phyloP scores from a whole-genome alignment of 2,113 vertebrate genomes.

The Panthera leo region DNA sequence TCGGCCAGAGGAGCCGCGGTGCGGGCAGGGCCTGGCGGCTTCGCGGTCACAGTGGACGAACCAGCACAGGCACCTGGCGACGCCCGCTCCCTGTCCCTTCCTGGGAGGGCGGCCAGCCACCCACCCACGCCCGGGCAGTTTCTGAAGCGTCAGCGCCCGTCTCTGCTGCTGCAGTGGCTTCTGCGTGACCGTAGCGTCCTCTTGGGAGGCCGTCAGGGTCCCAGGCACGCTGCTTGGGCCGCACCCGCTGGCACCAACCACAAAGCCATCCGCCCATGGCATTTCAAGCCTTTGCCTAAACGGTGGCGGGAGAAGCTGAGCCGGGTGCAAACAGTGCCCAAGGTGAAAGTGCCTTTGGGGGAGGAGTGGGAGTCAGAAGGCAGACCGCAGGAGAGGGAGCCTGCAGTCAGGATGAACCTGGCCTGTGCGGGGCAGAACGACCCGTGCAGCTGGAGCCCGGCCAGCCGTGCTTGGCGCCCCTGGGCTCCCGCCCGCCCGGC shows the following conservation, averaged over 20 bases:
- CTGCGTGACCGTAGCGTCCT: neutral
- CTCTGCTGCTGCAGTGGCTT: neutral
- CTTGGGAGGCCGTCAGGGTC: neutral
- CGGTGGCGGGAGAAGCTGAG: neutral
- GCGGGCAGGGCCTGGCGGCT: neutral
- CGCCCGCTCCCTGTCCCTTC: neutral
- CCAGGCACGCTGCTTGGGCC: neutral
- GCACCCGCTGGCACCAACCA: neutral
- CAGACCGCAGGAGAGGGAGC: neutral
- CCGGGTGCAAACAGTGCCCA: no score
- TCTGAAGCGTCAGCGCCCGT: no score
- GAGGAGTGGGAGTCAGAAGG: no score
- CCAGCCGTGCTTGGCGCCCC: neutral
- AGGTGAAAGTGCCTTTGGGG: neutral
- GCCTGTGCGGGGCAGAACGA: no score
- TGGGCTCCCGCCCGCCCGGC: neutral
- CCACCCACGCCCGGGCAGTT: accelerated
- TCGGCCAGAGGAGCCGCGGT: accelerated
- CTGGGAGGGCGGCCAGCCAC: no score
- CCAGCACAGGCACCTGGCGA: neutral
- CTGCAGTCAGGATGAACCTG: neutral
- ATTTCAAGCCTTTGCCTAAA: neutral
- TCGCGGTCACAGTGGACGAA: no score
- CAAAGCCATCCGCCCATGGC: accelerated
- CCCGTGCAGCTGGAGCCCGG: neutral